These are phyloP conservation scores for Panopea generosa DNA, from an alignment of 2,888 invertebrate species.

Conservation along the genomic window DNA sequence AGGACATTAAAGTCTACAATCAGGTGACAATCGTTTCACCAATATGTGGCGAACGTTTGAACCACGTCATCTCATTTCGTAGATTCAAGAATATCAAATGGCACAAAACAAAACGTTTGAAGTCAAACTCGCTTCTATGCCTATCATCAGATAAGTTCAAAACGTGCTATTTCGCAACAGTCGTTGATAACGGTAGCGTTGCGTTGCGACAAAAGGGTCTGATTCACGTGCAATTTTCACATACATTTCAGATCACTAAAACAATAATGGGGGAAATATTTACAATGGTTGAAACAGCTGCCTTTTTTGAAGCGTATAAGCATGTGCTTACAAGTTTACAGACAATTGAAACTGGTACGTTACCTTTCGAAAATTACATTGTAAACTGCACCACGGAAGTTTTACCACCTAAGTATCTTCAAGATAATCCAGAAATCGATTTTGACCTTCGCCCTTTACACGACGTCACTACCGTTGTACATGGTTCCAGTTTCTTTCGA, in stretches of 20 bases:
- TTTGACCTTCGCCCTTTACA: neutral
- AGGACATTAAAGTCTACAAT: slow-evolving; percentile 72
- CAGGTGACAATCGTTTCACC: slow-evolving; percentile 69
- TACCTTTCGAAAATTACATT: neutral
- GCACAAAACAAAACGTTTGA: slow-evolving; percentile 88
- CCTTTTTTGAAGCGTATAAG: slow-evolving; percentile 93
- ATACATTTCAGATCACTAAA: slow-evolving; percentile 13
- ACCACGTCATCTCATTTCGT: slow-evolving; percentile 67
- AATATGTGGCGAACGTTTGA: slow-evolving; percentile 60
- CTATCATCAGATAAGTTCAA: slow-evolving; percentile 90
- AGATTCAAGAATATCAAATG: slow-evolving; percentile 73
- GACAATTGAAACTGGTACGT: neutral
- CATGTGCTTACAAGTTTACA: slow-evolving; percentile 86
- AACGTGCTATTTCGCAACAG: slow-evolving; percentile 90
- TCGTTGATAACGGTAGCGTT: slow-evolving; percentile 63
- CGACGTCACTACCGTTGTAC: neutral
- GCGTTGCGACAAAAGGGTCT: slow-evolving; percentile 62
- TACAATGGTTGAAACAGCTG: slow-evolving; percentile 91
- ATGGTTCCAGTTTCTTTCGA: too few relatives aligned
- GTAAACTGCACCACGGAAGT: neutral
- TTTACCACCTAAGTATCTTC: neutral
- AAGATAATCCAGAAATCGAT: neutral
- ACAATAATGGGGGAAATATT: slow-evolving; percentile 29
- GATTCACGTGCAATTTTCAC: slow-evolving; percentile 61
- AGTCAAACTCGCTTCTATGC: slow-evolving; percentile 90